A percentile compares a stretch with the other conserved stretches of the same genome.
Conservation (phyloP, 30 jellyfish, hydroid and myxozoan genomes). For the Turritopsis rubra region DNA sequence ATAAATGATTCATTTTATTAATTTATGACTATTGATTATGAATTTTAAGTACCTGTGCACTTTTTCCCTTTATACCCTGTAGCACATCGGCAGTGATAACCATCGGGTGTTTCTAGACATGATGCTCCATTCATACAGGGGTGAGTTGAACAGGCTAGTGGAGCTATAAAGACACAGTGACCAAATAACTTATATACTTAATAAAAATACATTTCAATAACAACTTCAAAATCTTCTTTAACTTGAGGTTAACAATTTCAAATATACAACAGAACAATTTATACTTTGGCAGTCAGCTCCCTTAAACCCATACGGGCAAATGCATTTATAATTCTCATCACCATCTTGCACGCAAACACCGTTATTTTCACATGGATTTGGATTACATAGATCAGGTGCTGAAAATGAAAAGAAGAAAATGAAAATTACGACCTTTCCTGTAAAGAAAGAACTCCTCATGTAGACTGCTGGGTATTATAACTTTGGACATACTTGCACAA, state of each 20-base stretch:
- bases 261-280: too few species aligned
- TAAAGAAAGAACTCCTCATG: neutral
- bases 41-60: conserved; percentile 23
- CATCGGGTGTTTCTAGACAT: conserved; percentile 47
- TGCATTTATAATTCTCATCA: conserved; percentile 76
- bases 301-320: conserved; percentile 84
- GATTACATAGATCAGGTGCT: conserved; percentile 84
- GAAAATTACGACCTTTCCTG: neutral
- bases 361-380: conserved; percentile 86
- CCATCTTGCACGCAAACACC: conserved; percentile 87
- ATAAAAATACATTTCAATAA: too few species aligned
- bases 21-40: neutral
- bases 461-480: too few species aligned
- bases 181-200: too few species aligned
- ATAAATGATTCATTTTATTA: neutral
- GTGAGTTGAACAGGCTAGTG: conserved; percentile 67
- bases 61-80: conserved; percentile 60
- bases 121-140: conserved; percentile 74
- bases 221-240: too few species aligned
- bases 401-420: neutral
- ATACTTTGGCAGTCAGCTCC: conserved; percentile 67
- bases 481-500: conserved; percentile 57
- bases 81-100: conserved; percentile 49
- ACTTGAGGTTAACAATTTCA: too few species aligned
- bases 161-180: conserved; percentile 33